phyloP scores from a whole-genome alignment of 1,140 invertebrate species.

The Lordiphosa collinella region DNA sequence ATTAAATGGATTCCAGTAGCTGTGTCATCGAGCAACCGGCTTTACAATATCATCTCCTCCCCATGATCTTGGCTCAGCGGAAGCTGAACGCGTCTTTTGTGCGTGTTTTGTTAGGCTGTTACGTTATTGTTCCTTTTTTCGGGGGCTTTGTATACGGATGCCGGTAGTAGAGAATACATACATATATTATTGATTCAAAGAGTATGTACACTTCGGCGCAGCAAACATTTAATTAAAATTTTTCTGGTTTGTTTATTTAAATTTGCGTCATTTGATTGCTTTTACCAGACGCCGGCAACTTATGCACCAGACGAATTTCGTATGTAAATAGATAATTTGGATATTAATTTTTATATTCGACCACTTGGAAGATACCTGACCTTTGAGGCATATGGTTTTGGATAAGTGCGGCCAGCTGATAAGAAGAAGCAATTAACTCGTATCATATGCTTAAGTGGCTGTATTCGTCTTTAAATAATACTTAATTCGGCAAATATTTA shows the following conservation, averaged over 20 bases:
- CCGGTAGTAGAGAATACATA: neutral
- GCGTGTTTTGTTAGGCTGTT: neutral
- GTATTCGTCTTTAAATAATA: no score
- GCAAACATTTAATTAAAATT: slow-evolving; percentile 3
- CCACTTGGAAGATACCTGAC: slow-evolving; percentile 32
- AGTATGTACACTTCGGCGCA: slow-evolving; percentile 3
- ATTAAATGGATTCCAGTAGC: neutral
- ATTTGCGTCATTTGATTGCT: slow-evolving; percentile 21
- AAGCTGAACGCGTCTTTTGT: neutral
- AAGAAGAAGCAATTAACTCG: no score
- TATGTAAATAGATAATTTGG: neutral
- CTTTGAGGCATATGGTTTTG: slow-evolving; percentile 2
- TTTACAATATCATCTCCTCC: neutral
- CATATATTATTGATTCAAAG: neutral
- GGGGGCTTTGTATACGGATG: neutral
- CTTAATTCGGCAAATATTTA: no score
- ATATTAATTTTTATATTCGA: slow-evolving; percentile 3
- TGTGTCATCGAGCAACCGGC: slow-evolving; percentile 4
- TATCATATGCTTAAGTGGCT: no score
- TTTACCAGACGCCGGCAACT: neutral
- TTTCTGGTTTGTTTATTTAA: slow-evolving; percentile 6
- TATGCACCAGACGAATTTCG: neutral
- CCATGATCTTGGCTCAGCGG: neutral
- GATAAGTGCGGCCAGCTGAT: no score
- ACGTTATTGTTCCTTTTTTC: no score